Conservation (phyloP, 2,797 vertebrate genomes). For the Enteromius radiatus region DNA sequence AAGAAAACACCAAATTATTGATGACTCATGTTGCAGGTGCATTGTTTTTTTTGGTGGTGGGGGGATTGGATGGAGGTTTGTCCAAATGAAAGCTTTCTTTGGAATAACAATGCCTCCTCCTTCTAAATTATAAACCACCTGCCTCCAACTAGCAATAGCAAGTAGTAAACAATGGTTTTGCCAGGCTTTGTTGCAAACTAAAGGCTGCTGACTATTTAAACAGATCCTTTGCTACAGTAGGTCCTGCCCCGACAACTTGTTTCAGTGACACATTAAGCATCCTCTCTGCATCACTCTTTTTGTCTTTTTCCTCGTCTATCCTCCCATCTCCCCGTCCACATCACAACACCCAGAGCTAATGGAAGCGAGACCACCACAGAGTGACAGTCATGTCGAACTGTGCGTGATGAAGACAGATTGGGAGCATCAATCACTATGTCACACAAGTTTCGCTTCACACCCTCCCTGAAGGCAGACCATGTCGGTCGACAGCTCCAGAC, state of each 20-base stretch:
- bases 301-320: not conserved
- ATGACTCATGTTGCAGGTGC: not conserved
- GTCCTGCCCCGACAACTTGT: not conserved
- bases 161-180: not conserved
- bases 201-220: conserved; percentile 17
- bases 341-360: conserved; percentile 44
- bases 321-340: conserved; percentile 31
- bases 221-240: not conserved
- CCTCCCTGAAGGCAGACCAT: conserved; percentile 44
- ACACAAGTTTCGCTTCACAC: conserved; percentile 45
- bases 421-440: conserved; percentile 62
- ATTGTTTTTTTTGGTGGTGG: not conserved
- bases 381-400: conserved; percentile 54
- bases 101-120: not conserved
- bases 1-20: not conserved
- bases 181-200: not conserved
- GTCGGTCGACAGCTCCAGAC: conserved; percentile 36
- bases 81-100: not conserved
- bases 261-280: conserved; percentile 4
- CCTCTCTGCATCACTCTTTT: conserved; percentile 2
- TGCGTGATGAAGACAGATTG: conserved; percentile 62
- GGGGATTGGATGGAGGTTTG: not conserved
- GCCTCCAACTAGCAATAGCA: not conserved
- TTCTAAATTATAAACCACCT: not conserved
- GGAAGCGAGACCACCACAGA: conserved; percentile 49